Evolutionary conservation across 2,797 vertebrate species (phyloP).

Genomic region (Mormyrops attenuatus): DNA sequence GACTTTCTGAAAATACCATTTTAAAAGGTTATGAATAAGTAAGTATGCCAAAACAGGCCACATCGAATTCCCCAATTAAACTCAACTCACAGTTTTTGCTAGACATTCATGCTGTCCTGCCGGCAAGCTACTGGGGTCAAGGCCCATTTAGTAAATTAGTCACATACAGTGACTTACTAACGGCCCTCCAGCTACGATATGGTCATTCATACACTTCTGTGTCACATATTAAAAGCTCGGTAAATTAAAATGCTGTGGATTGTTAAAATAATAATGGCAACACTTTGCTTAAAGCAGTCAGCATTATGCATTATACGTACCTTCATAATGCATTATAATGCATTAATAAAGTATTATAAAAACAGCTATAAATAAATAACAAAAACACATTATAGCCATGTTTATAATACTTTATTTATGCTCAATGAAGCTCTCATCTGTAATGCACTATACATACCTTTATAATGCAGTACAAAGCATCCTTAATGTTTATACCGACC

Average conservation of each 20-base stretch:
- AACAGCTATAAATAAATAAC: not conserved
- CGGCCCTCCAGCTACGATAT: not conserved
- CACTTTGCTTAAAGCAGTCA: not conserved
- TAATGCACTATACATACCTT: not conserved
- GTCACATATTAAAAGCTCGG: not conserved
- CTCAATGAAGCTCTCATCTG: not conserved
- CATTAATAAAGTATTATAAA: not conserved
- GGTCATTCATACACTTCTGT: not conserved
- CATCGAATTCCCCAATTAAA: constrained; percentile 5
- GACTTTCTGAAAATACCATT: not conserved
- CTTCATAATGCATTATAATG: not conserved
- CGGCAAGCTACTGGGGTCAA: not conserved
- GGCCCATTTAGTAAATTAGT: not conserved
- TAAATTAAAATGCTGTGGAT: not conserved
- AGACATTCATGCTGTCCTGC: not conserved
- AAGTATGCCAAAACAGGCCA: not conserved
- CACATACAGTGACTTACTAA: not conserved
- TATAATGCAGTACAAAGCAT: not conserved
- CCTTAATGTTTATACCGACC: not conserved
- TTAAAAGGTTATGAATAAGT: constrained; percentile 5
- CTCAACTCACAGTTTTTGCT: not conserved
- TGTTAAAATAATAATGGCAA: not conserved
- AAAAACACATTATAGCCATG: not conserved
- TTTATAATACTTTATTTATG: not conserved
- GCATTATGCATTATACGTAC: not conserved